Evolutionary conservation across 2,888 invertebrate species (phyloP).

Genomic region (Microctonus hyperodae): DNA sequence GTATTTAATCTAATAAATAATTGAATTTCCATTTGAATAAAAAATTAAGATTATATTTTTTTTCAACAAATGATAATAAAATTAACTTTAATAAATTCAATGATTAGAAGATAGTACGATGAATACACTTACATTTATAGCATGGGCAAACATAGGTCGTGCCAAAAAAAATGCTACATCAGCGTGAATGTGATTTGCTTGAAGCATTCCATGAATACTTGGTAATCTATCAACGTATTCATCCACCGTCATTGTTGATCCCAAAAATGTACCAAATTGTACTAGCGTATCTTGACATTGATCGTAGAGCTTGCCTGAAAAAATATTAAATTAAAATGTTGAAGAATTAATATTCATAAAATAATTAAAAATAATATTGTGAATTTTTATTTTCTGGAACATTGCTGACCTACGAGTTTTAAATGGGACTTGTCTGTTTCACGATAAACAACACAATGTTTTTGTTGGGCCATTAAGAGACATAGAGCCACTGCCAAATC

Average conservation of each 20-base stretch:
- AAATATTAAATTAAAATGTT: conserved; percentile 24
- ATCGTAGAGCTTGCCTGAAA: conserved; percentile 74
- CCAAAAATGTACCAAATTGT: conserved; percentile 96
- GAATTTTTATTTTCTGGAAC: not conserved
- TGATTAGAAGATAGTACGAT: no score
- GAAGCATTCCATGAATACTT: conserved; percentile 84
- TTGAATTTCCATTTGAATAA: not conserved
- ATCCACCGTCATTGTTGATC: conserved; percentile 90
- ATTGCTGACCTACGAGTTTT: conserved; percentile 78
- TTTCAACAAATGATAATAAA: no score
- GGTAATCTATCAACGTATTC: conserved; percentile 92
- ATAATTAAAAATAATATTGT: not conserved
- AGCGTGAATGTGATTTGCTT: conserved; percentile 91
- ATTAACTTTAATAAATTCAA: no score
- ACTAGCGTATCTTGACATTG: conserved; percentile 98
- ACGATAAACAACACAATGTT: conserved; percentile 91
- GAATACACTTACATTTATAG: conserved; percentile 73
- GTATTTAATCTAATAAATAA: conserved; percentile 72
- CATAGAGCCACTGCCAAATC: conserved; percentile 93
- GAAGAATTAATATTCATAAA: conserved; percentile 16
- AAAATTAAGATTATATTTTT: no score
- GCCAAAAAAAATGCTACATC: conserved; percentile 99
- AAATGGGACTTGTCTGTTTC: conserved; percentile 83
- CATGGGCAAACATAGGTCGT: conserved; percentile 87
- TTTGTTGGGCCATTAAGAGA: conserved; percentile 95